Evolutionary conservation across 2,113 vertebrate species (phyloP).

Genomic region (Carlito syrichta): DNA sequence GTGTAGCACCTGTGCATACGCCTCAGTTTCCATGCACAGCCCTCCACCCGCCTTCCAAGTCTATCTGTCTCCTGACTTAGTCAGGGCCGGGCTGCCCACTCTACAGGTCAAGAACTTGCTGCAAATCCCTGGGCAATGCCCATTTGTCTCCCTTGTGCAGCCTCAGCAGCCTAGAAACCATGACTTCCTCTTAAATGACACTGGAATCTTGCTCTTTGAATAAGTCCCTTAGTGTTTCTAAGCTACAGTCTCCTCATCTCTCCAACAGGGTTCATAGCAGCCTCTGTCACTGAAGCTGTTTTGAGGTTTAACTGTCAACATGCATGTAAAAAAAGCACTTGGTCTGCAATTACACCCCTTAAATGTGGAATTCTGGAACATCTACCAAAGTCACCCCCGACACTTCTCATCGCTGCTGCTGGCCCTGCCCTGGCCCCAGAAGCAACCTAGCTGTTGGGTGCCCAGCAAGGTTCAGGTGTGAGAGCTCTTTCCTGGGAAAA

Average conservation of each 20-base stretch:
- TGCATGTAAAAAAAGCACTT: background rate
- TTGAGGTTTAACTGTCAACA: background rate
- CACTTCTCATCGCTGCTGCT: background rate
- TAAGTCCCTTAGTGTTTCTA: background rate
- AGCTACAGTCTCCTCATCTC: background rate
- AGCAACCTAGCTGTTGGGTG: fast-evolving
- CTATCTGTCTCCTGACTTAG: background rate
- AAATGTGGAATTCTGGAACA: fast-evolving
- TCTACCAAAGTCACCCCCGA: fast-evolving
- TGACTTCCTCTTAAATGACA: slow-evolving; percentile 26
- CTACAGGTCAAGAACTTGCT: background rate
- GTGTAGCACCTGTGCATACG: fast-evolving
- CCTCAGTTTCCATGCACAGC: slow-evolving; percentile 7
- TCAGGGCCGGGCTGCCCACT: background rate
- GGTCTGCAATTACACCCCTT: fast-evolving
- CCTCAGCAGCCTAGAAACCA: slow-evolving; percentile 53
- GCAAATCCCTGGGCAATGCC: slow-evolving; percentile 26
- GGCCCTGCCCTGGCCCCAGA: background rate
- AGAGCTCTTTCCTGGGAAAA: background rate
- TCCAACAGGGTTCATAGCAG: background rate
- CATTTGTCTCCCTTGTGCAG: slow-evolving; percentile 23
- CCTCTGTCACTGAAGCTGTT: background rate
- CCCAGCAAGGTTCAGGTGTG: background rate
- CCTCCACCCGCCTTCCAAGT: background rate
- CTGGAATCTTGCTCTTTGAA: background rate